Base-by-base conservation (phyloP, 2,888 invertebrate genomes). In the Aromia moschata region DNA sequence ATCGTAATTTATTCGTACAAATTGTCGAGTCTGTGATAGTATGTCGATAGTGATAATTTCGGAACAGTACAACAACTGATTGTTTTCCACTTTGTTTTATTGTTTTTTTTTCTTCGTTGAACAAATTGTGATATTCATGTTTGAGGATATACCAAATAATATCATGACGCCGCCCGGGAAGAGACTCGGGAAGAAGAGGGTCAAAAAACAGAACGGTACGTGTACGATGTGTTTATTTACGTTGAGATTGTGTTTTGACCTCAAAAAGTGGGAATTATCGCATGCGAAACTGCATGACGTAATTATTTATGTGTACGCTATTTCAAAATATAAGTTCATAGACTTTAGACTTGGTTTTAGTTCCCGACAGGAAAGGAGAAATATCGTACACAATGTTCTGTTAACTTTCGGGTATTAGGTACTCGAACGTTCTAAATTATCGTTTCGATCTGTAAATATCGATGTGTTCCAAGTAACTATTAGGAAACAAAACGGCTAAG, bases 201-300 rank as follows among this genome's bases (percentile, higher is more conserved):
- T 73, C 61, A 77, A 73, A 69, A 76, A 76, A 62, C 72, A 73
- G 51, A 76, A 76, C 57, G 77, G 77, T 77, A 74, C 55, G 74
- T 60, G 20, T 47, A n/a, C 11, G 9, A 37, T 15, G 33, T 25
- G 46, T 51, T 49, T 44, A 36, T 60, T 46, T 54, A 56, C 45
- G 45, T 49, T 49, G 45, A 49, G 49, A n/a, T n/a, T n/a, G n/a
- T 54, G 40, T 49, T 49, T 49, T 61, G 55, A 61, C 61, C 61
- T 51, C 54, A 41, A 4, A 9, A 2, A 49, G 12, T 9, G 25
- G 49, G 15, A 20, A 38, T 49, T 49, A 49, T 49, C 49, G 49
- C n/a, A 38, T 1, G 11, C 16, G n/a, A 49, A 49, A 18, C 38
- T 37, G 15, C 25, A 38, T 49, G 49, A 49, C 38, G 49, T 49